Evolutionary conservation across 2,888 invertebrate species (phyloP), one percentile per base, ranked within the genome.

Genomic region (Myathropa florea): DNA sequence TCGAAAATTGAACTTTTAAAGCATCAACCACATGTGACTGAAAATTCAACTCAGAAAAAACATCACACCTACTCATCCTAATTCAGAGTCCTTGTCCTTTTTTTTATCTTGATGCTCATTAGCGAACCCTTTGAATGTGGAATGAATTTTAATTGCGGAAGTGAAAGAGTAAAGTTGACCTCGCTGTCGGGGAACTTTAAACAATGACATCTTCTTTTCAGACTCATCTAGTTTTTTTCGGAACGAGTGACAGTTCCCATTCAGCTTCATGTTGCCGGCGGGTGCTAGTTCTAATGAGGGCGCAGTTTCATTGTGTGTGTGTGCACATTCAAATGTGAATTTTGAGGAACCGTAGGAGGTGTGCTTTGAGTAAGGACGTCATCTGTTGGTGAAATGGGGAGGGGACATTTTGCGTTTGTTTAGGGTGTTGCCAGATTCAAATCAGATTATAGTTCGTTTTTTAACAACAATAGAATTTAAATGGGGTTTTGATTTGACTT

Each of bases 181-280:
- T 46, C 46, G 46, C 46, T 46, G 46, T 21, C 7, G 46, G 46
- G 46, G 46, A 46, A 18, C 18, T 46, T 46, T 39, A 28, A 26
- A 46, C 46, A 26, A 65, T 53, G 12, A 2, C 26, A 7, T 46
- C 9, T 46, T 18, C 18, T n/a, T 28, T 28, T 53, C 26, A 46
- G 18, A 18, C 18, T 46, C 18, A 46, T 46, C 18, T 7, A 7
- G 18, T 18, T 18, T 46, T 46, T 18, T 7, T 7, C 7, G 46
- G 9, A 46, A 55, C 30, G 36, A 63, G 53, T 53, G 14, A 14
- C 30, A 21, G 24, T 53, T 21, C 61, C 53, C 72, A 72, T 72
- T 72, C 46, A 53, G 61, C 53, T 72, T 21, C 23, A 72, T 33
- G 46, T 53, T 30, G 46, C 53, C 30, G 61, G 9, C 39, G 46